These are phyloP conservation scores for Rhabdornis inornatus DNA, from an alignment of 2,113 vertebrate species.

Conservation along the genomic window DNA sequence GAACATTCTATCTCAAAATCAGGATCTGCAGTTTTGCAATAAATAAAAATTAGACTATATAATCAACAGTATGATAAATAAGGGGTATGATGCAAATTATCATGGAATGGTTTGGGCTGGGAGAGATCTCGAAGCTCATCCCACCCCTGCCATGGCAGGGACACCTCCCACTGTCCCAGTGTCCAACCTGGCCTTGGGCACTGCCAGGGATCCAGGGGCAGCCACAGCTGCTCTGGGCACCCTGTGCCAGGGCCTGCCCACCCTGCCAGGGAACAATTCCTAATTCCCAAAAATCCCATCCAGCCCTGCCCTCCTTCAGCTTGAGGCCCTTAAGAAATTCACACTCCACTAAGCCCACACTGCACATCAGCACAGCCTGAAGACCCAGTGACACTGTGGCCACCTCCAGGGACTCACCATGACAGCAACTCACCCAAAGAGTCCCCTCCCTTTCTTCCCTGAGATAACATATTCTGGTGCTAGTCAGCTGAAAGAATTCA, in stretches of 20 bases:
- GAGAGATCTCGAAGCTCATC: not conserved
- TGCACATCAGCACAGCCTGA: not conserved
- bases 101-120: not conserved
- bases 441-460: not conserved
- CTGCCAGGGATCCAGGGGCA: not conserved
- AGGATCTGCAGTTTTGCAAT: not conserved
- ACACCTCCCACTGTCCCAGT: not conserved
- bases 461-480: not conserved
- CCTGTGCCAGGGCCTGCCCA: not conserved
- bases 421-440: not conserved
- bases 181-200: not conserved
- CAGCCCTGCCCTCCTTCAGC: not conserved
- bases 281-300: accelerated
- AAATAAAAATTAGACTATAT: not conserved
- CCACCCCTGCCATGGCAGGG: not conserved
- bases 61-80: not conserved
- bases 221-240: not conserved
- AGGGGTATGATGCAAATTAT: not conserved
- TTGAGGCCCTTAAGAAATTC: not conserved
- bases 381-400: not conserved
- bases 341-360: not conserved
- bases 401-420: not conserved
- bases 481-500: not conserved
- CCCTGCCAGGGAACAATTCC: not conserved
- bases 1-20: not conserved